Percentiles rank a stretch among this genome's conserved stretches.
Evolutionary conservation across 2,888 invertebrate genomes (phyloP).

Genomic region (Stenodema calcarata): DNA sequence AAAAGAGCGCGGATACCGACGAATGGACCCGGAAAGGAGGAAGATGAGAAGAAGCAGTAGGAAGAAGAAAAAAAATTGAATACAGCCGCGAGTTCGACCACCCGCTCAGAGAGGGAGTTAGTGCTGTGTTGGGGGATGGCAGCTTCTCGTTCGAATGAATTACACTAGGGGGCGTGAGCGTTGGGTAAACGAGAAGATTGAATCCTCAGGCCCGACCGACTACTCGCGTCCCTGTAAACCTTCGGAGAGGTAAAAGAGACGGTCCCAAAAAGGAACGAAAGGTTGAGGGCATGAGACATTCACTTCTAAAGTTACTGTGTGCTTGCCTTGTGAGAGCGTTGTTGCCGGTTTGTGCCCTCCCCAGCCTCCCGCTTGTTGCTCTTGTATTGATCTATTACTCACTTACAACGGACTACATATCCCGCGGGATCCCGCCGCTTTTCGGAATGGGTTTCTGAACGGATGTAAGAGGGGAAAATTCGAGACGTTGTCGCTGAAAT

Average conservation of each 20-base stretch:
- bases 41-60: neutral
- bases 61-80: neutral
- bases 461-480: neutral
- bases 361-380: slow-evolving; percentile 48
- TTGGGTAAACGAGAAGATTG: slow-evolving; percentile 23
- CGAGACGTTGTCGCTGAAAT: neutral
- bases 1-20: neutral
- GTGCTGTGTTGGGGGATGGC: neutral
- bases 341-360: slow-evolving; percentile 46
- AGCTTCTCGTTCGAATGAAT: slow-evolving; percentile 22
- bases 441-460: neutral
- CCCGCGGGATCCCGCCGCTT: neutral
- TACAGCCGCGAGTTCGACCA: slow-evolving; percentile 21
- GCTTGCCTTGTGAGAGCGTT: slow-evolving; percentile 6
- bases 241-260: neutral
- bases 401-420: slow-evolving; percentile 20
- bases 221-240: neutral
- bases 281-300: slow-evolving; percentile 10
- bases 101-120: slow-evolving; percentile 27
- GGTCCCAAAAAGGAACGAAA: neutral
- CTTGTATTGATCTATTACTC: slow-evolving; percentile 48
- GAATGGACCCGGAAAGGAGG: neutral
- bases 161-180: slow-evolving; percentile 28
- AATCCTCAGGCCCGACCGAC: neutral
- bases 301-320: slow-evolving; percentile 7